Evolutionary conservation across 2,888 invertebrate genomes (phyloP), one percentile per base, ranked within the genome.

Genomic region (Pollenia griseotomentosa): DNA sequence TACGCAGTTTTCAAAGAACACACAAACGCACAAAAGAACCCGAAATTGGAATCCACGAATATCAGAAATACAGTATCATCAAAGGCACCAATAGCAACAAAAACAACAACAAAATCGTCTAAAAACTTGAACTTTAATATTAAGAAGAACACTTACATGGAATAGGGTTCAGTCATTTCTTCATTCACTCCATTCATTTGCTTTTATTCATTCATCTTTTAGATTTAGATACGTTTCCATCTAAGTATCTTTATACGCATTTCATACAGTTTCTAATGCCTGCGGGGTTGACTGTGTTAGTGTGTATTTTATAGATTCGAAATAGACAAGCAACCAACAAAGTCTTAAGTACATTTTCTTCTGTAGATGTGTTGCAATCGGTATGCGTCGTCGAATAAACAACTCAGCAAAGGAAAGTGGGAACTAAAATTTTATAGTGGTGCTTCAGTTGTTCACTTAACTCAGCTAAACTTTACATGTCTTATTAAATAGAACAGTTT

Each of bases 51-150:
- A 88, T 83, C 81, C 74, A 82, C 71, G n/a, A 77, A 68, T 55
- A 81, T 77, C 81, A 73, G 55, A 79, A 79, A 73, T 66, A 79
- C 65, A 73, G 46, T 83, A 83, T 63, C 51, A 77, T 65, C 73
- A 66, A 79, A 66, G 51, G 86, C 81, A 88, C 86, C 89, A 89
- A 89, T 87, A 89, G 53, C 33, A 75, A 44, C 65, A 84, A 81
- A 42, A 79, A 86, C 51, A 83, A 66, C 44, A 63, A 40, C 46
- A 89, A 81, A 48, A 63, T 40, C 48, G 82, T 79, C 40, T 55
- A 84, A n/a, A 33, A 70, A 55, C 61, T 48, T 66, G n/a, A 75
- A 70, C 63, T 77, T 12, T 48, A 81, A 19, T 12, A 70, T 33
- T 63, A 63, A 61, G 12, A 57, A 71, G 48, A 71, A 74, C 66